Evolutionary conservation across 2,888 invertebrate genomes (phyloP).

Genomic region (Archips crataeganus): DNA sequence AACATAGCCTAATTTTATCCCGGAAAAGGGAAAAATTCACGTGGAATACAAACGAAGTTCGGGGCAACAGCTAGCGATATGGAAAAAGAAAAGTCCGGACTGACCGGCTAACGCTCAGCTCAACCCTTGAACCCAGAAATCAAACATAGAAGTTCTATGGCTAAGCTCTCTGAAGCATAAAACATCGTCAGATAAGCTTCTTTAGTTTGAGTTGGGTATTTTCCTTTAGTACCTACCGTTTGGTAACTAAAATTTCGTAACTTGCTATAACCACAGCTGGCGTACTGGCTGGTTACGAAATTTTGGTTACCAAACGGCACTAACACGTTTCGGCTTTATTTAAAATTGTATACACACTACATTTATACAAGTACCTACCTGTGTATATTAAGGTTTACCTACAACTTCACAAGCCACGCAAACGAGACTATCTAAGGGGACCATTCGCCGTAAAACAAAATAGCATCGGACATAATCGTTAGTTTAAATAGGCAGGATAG

Average conservation of each 20-base stretch:
- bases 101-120: no score
- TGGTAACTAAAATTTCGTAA: no score
- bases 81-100: no score
- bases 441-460: slow-evolving; percentile 39
- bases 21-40: not conserved
- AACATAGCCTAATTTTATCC: no score
- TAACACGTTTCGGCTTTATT: not conserved
- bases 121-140: no score
- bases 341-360: not conserved
- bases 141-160: no score
- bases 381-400: slow-evolving; percentile 11
- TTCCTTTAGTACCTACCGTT: no score
- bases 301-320: no score
- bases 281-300: no score
- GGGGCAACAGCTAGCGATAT: no score
- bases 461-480: slow-evolving; percentile 35
- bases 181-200: not conserved
- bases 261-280: no score
- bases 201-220: not conserved
- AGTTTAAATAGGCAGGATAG: slow-evolving; percentile 38
- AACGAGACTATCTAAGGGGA: slow-evolving; percentile 33
- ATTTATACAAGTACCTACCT: not conserved
- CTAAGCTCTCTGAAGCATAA: not conserved
- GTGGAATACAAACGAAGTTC: no score
- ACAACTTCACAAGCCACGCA: slow-evolving; percentile 12